These are phyloP conservation scores for Brienomyrus brachyistius DNA, from an alignment of 2,113 vertebrate genomes.

Conservation along the genomic window DNA sequence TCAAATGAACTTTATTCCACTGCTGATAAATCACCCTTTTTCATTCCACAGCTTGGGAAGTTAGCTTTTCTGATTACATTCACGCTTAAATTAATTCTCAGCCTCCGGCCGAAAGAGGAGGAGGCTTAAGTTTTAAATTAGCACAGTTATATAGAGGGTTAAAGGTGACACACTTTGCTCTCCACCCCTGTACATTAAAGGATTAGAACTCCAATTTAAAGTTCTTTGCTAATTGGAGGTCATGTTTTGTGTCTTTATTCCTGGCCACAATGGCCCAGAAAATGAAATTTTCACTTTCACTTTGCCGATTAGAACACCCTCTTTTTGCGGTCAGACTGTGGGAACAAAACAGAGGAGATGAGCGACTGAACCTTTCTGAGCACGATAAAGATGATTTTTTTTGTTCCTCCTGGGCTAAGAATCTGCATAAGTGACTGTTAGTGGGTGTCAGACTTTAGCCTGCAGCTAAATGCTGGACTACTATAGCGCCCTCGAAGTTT, in stretches of 20 bases:
- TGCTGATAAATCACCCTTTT: constrained; percentile 18
- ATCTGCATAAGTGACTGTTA: not conserved
- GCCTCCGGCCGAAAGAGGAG: not conserved
- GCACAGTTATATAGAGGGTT: not conserved
- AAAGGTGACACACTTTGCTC: not conserved
- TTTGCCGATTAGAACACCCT: not conserved
- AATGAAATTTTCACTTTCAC: constrained; percentile 6
- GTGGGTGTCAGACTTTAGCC: not conserved
- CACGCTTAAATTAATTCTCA: constrained; percentile 13
- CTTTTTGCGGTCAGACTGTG: not conserved
- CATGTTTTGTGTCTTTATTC: constrained; percentile 8
- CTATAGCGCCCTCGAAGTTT: not conserved
- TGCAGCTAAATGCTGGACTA: not conserved
- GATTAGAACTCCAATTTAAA: constrained; percentile 13
- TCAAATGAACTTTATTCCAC: constrained; percentile 11
- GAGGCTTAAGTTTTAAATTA: constrained; percentile 9
- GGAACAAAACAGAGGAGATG: not conserved
- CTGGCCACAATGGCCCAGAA: not conserved
- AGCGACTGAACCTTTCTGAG: not conserved
- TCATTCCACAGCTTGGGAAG: not conserved
- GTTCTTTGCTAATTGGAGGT: not conserved
- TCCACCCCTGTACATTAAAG: not conserved
- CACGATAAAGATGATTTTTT: not conserved
- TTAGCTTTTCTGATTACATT: constrained; percentile 4
- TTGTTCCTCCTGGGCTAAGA: no score